Conservation (phyloP, 2,113 vertebrate genomes). For the Orthonyx spaldingii region DNA sequence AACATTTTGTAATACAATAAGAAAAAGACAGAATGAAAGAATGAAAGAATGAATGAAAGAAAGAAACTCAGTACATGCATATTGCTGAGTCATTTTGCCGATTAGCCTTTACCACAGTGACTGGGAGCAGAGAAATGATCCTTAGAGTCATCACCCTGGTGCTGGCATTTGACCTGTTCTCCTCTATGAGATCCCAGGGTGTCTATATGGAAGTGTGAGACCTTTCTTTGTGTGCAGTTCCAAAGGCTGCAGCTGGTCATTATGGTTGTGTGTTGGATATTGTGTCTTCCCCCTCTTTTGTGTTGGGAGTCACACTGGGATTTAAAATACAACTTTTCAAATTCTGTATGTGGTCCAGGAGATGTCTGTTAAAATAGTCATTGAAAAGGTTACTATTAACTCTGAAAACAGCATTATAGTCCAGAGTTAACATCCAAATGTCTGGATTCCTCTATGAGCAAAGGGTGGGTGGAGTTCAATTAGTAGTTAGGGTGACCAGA, state of each 20-base stretch:
- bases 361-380: not conserved
- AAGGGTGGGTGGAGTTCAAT: not conserved
- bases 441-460: not conserved
- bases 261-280: rapidly evolving
- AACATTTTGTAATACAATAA: not conserved
- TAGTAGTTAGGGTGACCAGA: not conserved
- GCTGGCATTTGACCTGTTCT: not conserved
- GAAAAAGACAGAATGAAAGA: not conserved
- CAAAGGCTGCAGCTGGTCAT: not conserved
- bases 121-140: not conserved
- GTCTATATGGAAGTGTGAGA: not conserved
- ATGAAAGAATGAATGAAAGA: not conserved
- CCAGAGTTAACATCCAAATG: not conserved
- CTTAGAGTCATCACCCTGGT: not conserved
- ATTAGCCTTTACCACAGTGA: not conserved
- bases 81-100: not conserved
- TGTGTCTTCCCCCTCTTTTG: not conserved
- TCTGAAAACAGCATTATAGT: not conserved
- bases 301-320: not conserved
- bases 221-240: not conserved
- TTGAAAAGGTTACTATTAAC: not conserved
- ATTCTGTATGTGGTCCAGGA: not conserved
- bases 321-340: not conserved
- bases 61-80: not conserved
- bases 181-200: not conserved